Percentiles rank a stretch among this genome's conserved stretches.
Evolutionary conservation across 2,797 vertebrate genomes (phyloP).

Genomic region (Heterohyrax brucei): DNA sequence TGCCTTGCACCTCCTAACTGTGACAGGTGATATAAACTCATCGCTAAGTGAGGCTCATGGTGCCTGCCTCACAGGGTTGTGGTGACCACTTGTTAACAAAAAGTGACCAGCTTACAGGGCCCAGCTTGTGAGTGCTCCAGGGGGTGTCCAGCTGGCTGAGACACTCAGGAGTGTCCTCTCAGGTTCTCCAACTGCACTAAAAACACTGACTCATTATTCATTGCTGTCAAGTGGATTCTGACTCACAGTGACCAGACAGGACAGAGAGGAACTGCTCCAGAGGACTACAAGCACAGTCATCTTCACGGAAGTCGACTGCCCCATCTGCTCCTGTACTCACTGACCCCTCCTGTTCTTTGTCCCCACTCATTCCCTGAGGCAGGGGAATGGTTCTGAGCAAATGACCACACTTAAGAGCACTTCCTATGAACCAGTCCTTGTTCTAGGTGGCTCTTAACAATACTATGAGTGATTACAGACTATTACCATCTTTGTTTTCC

Average conservation of each 20-base stretch:
- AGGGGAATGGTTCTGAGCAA: background rate
- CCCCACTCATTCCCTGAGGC: background rate
- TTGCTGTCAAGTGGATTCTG: no score
- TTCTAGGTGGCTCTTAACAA: background rate
- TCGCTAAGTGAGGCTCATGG: background rate
- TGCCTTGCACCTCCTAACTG: background rate
- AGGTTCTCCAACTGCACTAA: background rate
- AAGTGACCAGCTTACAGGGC: background rate
- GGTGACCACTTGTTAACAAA: background rate
- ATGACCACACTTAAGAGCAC: background rate
- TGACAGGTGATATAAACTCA: background rate
- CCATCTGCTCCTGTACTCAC: background rate
- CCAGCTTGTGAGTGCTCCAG: no score
- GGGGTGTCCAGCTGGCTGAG: no score
- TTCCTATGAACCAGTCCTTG: background rate
- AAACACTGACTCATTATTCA: background rate
- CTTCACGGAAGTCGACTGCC: no score
- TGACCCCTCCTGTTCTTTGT: background rate
- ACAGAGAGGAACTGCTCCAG: no score
- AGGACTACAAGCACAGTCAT: no score
- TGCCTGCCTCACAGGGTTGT: no score
- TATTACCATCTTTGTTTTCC: background rate
- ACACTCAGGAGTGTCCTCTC: background rate
- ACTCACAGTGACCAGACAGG: no score
- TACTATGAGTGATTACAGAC: fast-evolving